phyloP scores from a whole-genome alignment of 1,140 invertebrate species.

The Streblospio benedicti region DNA sequence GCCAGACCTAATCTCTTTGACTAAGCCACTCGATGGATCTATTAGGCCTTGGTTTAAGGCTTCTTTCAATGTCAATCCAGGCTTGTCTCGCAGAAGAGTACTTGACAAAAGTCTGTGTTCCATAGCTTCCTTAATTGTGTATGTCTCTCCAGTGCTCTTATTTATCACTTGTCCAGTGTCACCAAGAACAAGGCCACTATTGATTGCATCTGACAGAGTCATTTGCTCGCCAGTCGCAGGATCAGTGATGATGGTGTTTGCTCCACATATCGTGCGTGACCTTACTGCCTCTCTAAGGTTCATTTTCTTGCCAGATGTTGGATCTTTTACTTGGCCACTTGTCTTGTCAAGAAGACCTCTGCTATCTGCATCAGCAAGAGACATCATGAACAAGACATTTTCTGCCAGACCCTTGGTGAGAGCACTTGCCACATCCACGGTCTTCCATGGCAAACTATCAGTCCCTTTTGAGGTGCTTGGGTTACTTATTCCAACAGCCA shows the following conservation, averaged over 20 bases:
- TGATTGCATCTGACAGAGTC: constrained; percentile 59
- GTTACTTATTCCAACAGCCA: constrained; percentile 67
- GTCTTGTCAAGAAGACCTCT: constrained; percentile 28
- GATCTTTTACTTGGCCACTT: constrained; percentile 32
- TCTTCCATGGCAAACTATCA: too few species aligned
- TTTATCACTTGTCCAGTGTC: constrained; percentile 60
- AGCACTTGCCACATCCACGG: constrained; percentile 61
- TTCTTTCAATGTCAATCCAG: constrained; percentile 54
- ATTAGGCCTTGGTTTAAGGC: constrained; percentile 65
- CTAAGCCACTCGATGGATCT: constrained; percentile 36
- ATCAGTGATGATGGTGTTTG: constrained; percentile 59
- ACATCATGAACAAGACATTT: constrained; percentile 45
- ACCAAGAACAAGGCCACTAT: constrained; percentile 70
- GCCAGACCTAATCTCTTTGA: constrained; percentile 67
- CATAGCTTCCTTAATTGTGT: constrained; percentile 13
- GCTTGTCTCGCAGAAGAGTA: constrained; percentile 40
- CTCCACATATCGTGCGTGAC: constrained; percentile 59
- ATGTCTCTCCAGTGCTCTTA: constrained; percentile 15
- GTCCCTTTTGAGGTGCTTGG: too few species aligned
- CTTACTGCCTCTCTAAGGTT: constrained; percentile 57
- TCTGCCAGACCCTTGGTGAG: constrained; percentile 56
- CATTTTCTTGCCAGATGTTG: constrained; percentile 21
- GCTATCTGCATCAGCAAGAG: constrained; percentile 32
- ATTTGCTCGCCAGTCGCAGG: constrained; percentile 61
- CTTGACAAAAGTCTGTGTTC: neutral